These are phyloP conservation scores for Aleiodes sp. DNA, from an alignment of 1,140 invertebrate species.

Conservation along the genomic window DNA sequence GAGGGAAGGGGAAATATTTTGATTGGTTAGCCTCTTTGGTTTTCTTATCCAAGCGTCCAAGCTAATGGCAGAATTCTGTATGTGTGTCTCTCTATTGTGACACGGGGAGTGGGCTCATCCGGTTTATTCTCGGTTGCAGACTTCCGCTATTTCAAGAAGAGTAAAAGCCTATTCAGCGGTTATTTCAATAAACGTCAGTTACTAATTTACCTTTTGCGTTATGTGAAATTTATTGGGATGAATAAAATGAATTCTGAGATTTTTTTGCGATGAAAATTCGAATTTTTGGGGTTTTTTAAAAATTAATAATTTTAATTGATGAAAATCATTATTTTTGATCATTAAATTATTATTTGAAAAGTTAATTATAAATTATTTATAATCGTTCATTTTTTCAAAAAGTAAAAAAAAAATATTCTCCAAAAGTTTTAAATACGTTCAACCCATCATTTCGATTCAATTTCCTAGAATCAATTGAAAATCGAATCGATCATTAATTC, in stretches of 20 bases:
- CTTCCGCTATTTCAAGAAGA: conserved; percentile 59
- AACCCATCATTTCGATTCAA: too few species aligned
- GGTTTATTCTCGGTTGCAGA: conserved; percentile 54
- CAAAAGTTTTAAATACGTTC: too few species aligned
- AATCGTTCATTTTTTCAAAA: too few species aligned
- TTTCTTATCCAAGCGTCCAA: not conserved
- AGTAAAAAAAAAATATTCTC: too few species aligned
- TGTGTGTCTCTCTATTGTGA: conserved; percentile 47
- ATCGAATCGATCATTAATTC: too few species aligned
- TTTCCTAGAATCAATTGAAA: too few species aligned
- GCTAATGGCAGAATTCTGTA: not conserved
- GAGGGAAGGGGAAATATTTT: conserved; percentile 48
- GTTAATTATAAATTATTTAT: too few species aligned
- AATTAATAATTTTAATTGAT: too few species aligned
- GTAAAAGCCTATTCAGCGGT: conserved; percentile 54
- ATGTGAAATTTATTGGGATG: not conserved
- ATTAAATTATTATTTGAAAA: too few species aligned
- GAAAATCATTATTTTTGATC: too few species aligned
- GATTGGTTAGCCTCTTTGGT: conserved; percentile 46
- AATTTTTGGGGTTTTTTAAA: too few species aligned
- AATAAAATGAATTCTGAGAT: not conserved
- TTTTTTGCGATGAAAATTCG: too few species aligned
- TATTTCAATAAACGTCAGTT: conserved; percentile 53
- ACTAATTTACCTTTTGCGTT: conserved; percentile 48
- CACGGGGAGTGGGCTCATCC: conserved; percentile 56